Evolutionary conservation across 2,113 vertebrate species (phyloP).

Genomic region (Aphelocoma coerulescens): DNA sequence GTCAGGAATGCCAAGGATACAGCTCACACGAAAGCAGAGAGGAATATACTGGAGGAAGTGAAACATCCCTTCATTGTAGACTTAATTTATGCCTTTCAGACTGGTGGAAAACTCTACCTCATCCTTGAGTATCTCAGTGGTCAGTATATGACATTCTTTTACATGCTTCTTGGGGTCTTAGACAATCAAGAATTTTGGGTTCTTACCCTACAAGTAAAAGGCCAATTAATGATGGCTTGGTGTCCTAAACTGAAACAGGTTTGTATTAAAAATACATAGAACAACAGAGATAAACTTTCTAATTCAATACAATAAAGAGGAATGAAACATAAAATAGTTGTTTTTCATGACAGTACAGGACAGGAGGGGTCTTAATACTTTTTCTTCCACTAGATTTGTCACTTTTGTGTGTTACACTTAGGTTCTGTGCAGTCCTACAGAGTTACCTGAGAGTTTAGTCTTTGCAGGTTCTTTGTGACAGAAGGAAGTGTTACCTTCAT

Average conservation of each 20-base stretch:
- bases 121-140: slow-evolving; percentile 99
- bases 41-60: slow-evolving; percentile 96
- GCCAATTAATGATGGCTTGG: not conserved
- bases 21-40: slow-evolving; percentile 96
- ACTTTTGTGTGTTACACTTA: not conserved
- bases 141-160: slow-evolving; percentile 70
- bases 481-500: not conserved
- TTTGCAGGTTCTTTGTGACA: not conserved
- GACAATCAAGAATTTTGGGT: not conserved
- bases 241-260: not conserved
- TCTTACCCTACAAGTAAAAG: not conserved
- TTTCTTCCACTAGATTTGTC: not conserved
- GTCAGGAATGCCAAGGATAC: slow-evolving; percentile 98
- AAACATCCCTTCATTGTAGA: slow-evolving; percentile 98
- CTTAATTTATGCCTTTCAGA: slow-evolving; percentile 98
- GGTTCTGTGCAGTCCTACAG: not conserved
- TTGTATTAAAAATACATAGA: not conserved
- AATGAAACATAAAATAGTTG: not conserved
- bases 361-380: not conserved
- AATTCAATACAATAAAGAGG: not conserved
- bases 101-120: slow-evolving; percentile 98
- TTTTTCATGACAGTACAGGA: not conserved
- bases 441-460: not conserved
- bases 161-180: not conserved
- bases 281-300: not conserved